Percentiles rank a stretch among this genome's conserved stretches.
Conservation (phyloP, 2,888 invertebrate species). For the Subacronicta megacephala region DNA sequence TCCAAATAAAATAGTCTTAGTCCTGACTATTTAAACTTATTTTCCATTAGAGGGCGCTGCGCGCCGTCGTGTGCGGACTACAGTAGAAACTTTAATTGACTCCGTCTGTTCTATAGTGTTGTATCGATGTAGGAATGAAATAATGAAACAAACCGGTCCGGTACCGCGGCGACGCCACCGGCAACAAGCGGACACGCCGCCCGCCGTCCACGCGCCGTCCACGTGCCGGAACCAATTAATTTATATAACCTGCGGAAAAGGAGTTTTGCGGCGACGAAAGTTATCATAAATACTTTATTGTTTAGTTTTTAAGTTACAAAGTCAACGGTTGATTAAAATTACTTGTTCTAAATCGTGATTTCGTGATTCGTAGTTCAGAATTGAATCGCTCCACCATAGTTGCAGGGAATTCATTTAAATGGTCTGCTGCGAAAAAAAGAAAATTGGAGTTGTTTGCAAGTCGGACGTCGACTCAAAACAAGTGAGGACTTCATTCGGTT, state of each 20-base stretch:
- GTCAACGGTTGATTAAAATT: no score
- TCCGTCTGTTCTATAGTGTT: conserved; percentile 21
- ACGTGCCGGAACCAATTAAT: conserved; percentile 5
- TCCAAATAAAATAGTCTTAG: conserved; percentile 4
- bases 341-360: no score
- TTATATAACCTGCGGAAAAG: conserved; percentile 10
- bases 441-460: no score
- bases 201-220: not conserved
- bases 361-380: no score
- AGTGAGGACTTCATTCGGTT: no score
- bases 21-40: conserved; percentile 11
- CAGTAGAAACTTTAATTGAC: conserved; percentile 40
- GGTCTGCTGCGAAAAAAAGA: no score
- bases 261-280: no score
- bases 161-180: not conserved
- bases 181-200: not conserved
- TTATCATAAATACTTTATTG: no score
- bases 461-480: no score
- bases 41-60: conserved; percentile 16
- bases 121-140: conserved; percentile 13
- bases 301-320: no score
- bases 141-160: conserved; percentile 22
- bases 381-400: no score
- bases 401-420: no score
- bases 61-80: conserved; percentile 20